Evolutionary conservation across 2,797 vertebrate genomes (phyloP).

Genomic region (Chelidonichthys spinosus): DNA sequence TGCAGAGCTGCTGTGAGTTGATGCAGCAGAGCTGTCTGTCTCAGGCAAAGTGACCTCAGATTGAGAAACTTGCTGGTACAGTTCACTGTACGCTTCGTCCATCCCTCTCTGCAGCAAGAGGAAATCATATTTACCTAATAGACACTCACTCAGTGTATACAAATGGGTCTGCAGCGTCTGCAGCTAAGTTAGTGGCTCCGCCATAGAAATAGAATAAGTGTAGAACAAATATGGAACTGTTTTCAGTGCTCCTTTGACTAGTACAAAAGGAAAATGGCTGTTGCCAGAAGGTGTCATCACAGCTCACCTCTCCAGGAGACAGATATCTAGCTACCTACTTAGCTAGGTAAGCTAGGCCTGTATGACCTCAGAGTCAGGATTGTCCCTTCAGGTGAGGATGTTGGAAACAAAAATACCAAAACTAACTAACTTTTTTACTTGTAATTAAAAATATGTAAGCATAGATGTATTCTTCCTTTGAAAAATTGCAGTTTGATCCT

Average conservation of each 20-base stretch:
- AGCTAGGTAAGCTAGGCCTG: too few relatives aligned
- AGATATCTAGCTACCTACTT: too few relatives aligned
- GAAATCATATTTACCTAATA: neutral
- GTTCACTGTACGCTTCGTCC: constrained; percentile 85
- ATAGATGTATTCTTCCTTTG: neutral
- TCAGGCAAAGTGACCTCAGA: constrained; percentile 84
- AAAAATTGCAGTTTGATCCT: neutral
- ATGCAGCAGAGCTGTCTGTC: constrained; percentile 85
- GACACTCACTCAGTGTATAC: neutral
- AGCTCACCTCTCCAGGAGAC: too few relatives aligned
- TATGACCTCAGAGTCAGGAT: neutral
- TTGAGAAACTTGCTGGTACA: constrained; percentile 85
- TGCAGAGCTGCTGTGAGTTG: constrained; percentile 78
- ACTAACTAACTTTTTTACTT: neutral
- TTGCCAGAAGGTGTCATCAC: too few relatives aligned
- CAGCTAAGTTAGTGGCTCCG: neutral
- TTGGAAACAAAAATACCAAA: neutral
- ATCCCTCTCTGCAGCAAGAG: constrained; percentile 64
- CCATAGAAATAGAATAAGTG: too few relatives aligned
- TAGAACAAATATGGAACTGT: too few relatives aligned
- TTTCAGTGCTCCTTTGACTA: too few relatives aligned
- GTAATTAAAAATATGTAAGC: neutral
- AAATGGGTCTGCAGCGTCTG: neutral
- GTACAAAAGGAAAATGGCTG: too few relatives aligned
- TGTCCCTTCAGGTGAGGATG: neutral